Evolutionary conservation across 2,113 vertebrate genomes (phyloP), one percentile per base, ranked within the genome.

Genomic region (Prionailurus viverrinus): DNA sequence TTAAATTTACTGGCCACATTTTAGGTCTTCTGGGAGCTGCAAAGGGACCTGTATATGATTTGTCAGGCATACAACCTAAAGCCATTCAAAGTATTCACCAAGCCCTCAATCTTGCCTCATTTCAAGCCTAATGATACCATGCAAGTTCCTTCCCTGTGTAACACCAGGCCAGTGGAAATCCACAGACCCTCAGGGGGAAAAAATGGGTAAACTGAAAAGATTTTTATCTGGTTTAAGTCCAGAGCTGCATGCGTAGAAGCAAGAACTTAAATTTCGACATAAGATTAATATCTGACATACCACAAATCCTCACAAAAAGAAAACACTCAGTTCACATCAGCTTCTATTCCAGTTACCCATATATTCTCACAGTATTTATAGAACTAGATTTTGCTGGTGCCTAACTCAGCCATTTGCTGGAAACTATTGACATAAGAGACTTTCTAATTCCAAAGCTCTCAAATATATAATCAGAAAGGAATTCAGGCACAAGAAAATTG

Each of bases 181-280:
- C 25, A 53, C 7, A 94, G 27, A 65, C 2, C 1, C 92, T 85
- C 36, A 58, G 25, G 55, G 48, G 6, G 1, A 51, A 27, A 25
- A 61, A 61, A 63, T 10, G 6, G 36, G 1, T 58, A 92, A 86
- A 76, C 18, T 76, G 18, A 92, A 97, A 84, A 63, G 14, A 76
- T 48, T 96, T 79, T 69, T 74, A 80, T 76, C 31, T 69, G 48
- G 10, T 66, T 95, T 82, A 92, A 96, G 94, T 90, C 69, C 68
- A 68, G 16, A 58, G 53, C 21, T 41, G 0, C 23, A 23, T n/a
- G 63, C 58, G 65, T 9, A 81, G 36, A 90, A 89, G 8, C 6
- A 92, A 71, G 39, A 74, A 81, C 25, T 87, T 80, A 91, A 8
- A 73, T 61, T 78, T 73, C 58, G 58, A 45, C 4, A 1, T 66